phyloP scores from a whole-genome alignment of 2,888 invertebrate genomes.

The Digitonthophagus gazella region DNA sequence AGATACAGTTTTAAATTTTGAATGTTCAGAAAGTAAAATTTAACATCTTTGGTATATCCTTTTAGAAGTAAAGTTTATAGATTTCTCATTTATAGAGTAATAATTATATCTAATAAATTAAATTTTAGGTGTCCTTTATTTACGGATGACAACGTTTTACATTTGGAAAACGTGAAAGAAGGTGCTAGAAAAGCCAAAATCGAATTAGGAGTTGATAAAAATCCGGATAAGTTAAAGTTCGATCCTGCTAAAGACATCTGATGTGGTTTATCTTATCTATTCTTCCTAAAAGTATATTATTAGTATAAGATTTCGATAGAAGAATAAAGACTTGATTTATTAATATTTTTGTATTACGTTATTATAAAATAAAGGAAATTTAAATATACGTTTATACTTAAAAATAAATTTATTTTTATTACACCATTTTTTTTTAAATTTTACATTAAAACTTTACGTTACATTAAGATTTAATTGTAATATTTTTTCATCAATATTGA shows the following conservation, averaged over 20 bases:
- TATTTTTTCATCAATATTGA: background rate
- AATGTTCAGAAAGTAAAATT: too few relatives aligned
- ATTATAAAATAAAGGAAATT: background rate
- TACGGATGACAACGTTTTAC: conserved; percentile 41
- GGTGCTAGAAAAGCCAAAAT: conserved; percentile 41
- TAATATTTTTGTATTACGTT: background rate
- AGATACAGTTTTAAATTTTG: too few relatives aligned
- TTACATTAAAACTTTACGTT: background rate
- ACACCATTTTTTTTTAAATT: background rate
- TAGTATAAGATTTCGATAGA: too few relatives aligned
- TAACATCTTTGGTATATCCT: too few relatives aligned
- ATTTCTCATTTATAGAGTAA: too few relatives aligned
- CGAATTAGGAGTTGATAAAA: conserved; percentile 40
- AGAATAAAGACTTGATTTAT: too few relatives aligned
- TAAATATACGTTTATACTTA: background rate
- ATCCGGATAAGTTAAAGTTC: conserved; percentile 40
- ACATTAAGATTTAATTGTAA: background rate
- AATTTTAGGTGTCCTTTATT: conserved; percentile 43
- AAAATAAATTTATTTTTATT: conserved; percentile 12
- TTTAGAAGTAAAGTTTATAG: too few relatives aligned
- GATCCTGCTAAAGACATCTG: conserved; percentile 38
- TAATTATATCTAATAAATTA: too few relatives aligned
- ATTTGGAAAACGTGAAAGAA: conserved; percentile 39
- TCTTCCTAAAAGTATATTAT: background rate
- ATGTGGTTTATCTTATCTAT: background rate